These are phyloP conservation scores for Bacillus rossius DNA, from an alignment of 1,140 invertebrate genomes.

Conservation along the genomic window DNA sequence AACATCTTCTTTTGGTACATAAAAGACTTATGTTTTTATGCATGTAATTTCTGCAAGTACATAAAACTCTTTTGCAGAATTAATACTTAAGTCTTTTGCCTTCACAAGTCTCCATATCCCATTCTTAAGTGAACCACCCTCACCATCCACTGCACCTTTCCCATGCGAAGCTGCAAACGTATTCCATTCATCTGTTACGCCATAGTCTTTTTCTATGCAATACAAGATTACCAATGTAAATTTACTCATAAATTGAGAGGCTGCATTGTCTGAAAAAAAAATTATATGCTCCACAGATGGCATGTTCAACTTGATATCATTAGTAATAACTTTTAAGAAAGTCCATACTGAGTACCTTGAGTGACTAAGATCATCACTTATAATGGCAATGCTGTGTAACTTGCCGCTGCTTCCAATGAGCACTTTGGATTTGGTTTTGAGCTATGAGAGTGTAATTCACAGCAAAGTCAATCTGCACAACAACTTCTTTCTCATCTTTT, in stretches of 20 bases:
- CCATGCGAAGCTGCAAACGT: constrained; percentile 30
- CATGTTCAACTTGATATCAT: background rate
- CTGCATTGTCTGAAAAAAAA: constrained; percentile 26
- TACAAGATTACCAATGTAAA: constrained; percentile 30
- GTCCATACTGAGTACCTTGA: constrained; percentile 1
- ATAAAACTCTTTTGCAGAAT: constrained; percentile 6
- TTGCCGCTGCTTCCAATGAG: constrained; percentile 20
- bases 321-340: constrained; percentile 7
- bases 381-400: constrained; percentile 1
- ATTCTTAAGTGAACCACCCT: constrained; percentile 24
- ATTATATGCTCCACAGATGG: background rate
- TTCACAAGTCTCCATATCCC: constrained; percentile 2
- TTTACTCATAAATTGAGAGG: constrained; percentile 28
- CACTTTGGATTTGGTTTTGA: constrained; percentile 26
- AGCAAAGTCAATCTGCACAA: constrained; percentile 23
- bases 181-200: constrained; percentile 27
- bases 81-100: background rate
- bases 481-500: background rate
- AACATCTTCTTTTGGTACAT: constrained; percentile 3
- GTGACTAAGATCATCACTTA: constrained; percentile 6
- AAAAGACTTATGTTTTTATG: background rate
- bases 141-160: constrained; percentile 27
- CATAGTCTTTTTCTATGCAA: constrained; percentile 23
- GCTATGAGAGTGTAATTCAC: constrained; percentile 28
- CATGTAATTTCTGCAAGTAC: background rate